Conservation (phyloP, 2,888 invertebrate species). For the Pseudoips prasinana region DNA sequence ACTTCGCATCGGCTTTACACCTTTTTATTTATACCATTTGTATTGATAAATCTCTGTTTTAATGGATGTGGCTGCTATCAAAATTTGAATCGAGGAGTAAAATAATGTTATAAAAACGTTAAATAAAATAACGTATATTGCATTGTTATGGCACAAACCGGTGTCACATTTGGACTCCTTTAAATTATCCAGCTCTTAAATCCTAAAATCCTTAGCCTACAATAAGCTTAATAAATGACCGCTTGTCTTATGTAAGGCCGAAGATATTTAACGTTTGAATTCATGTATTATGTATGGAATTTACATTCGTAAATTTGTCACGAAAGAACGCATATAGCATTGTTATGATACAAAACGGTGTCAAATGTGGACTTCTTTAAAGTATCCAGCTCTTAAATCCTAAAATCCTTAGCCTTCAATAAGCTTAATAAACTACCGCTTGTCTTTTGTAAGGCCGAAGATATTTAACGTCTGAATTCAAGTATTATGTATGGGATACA, state of each 20-base stretch:
- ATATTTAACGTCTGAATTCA: slow-evolving; percentile 9
- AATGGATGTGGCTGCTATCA: too few species aligned
- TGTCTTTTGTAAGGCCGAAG: slow-evolving; percentile 17
- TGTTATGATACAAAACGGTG: too few species aligned
- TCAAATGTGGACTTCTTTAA: too few species aligned
- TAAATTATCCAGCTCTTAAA: slow-evolving; percentile 24
- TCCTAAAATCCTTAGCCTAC: slow-evolving; percentile 22
- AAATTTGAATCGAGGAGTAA: too few species aligned
- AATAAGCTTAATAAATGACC: slow-evolving; percentile 31
- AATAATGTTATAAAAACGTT: too few species aligned
- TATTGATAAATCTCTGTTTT: too few species aligned
- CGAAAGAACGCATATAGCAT: too few species aligned
- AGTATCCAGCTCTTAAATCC: slow-evolving; percentile 24
- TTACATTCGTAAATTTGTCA: background rate
- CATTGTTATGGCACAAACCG: too few species aligned
- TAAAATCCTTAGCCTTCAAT: slow-evolving; percentile 24
- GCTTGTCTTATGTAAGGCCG: slow-evolving; percentile 13
- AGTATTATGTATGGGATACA: background rate
- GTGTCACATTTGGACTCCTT: too few species aligned
- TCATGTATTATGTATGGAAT: background rate
- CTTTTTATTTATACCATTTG: too few species aligned
- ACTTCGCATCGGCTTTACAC: too few species aligned
- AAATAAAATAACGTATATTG: too few species aligned
- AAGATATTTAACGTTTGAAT: slow-evolving; percentile 11
- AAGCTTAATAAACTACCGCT: slow-evolving; percentile 28